phyloP scores from a whole-genome alignment of 2,888 invertebrate genomes.

The Rhogogaster chlorosoma region DNA sequence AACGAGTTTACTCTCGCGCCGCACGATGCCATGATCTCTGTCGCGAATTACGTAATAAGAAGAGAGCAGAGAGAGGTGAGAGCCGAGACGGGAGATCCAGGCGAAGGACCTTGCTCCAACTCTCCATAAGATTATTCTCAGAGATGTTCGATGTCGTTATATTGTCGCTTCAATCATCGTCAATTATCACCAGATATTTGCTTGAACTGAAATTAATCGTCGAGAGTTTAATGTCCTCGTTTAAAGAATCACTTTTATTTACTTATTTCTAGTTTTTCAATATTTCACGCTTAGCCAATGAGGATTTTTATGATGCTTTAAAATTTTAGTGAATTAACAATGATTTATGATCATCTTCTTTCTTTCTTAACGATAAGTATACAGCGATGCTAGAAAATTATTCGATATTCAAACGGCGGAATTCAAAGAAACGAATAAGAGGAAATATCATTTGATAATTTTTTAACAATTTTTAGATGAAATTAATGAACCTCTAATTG shows the following conservation, averaged over 20 bases:
- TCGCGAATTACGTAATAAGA: conserved; percentile 39
- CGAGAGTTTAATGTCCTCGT: neutral
- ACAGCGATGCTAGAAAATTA: neutral
- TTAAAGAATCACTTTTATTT: neutral
- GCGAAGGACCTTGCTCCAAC: conserved; percentile 44
- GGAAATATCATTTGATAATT: neutral
- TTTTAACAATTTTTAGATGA: neutral
- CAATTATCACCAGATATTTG: neutral
- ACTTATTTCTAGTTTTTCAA: neutral
- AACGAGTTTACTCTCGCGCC: conserved; percentile 29
- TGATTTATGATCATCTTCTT: neutral
- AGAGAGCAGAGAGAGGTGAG: conserved; percentile 1
- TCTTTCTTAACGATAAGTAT: neutral
- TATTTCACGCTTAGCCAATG: neutral
- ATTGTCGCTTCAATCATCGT: neutral
- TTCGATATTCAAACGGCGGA: neutral
- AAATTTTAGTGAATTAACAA: neutral
- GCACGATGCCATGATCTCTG: neutral
- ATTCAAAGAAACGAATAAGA: neutral
- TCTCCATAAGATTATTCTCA: conserved; percentile 6
- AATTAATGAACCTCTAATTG: neutral
- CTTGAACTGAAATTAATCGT: neutral
- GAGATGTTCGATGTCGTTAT: conserved; percentile 13
- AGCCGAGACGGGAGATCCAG: conserved; percentile 25
- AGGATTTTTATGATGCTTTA: neutral